Conservation (phyloP, 2,888 invertebrate genomes). For the Anodontia alba region DNA sequence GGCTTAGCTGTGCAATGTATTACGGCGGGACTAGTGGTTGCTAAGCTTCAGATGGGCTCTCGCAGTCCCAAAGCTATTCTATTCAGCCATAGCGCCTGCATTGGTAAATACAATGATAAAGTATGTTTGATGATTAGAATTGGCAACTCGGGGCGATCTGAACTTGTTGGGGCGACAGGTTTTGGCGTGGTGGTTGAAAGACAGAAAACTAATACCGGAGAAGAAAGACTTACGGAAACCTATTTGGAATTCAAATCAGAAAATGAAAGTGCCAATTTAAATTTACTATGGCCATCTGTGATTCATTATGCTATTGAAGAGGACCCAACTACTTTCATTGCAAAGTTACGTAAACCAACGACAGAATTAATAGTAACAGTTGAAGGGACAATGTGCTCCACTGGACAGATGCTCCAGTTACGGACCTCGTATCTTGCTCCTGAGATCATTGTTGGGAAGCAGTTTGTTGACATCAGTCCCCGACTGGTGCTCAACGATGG, state of each 20-base stretch:
- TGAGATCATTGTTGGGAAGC: conserved; percentile 71
- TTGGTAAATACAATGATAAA: conserved; percentile 87
- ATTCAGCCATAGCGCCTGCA: conserved; percentile 96
- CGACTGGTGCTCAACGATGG: conserved; percentile 41
- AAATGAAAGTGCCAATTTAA: conserved; percentile 95
- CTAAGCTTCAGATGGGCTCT: conserved; percentile 97
- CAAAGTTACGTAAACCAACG: conserved; percentile 93
- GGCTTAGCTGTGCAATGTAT: conserved; percentile 91
- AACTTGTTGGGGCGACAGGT: conserved; percentile 92
- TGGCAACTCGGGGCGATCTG: conserved; percentile 84
- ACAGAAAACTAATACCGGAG: conserved; percentile 94
- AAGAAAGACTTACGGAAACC: conserved; percentile 95
- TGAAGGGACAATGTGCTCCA: conserved; percentile 90
- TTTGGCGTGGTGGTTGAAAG: conserved; percentile 94
- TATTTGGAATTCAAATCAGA: conserved; percentile 96
- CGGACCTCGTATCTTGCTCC: conserved; percentile 69
- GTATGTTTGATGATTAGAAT: conserved; percentile 84
- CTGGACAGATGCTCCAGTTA: conserved; percentile 71
- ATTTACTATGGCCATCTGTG: conserved; percentile 95
- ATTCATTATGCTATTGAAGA: conserved; percentile 86
- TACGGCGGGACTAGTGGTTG: conserved; percentile 92
- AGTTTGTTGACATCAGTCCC: conserved; percentile 67
- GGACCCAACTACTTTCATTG: conserved; percentile 87
- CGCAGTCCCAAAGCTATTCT: conserved; percentile 96
- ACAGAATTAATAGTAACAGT: conserved; percentile 98